Evolutionary conservation across 2,888 invertebrate genomes (phyloP).

Genomic region (Lottia scabra): DNA sequence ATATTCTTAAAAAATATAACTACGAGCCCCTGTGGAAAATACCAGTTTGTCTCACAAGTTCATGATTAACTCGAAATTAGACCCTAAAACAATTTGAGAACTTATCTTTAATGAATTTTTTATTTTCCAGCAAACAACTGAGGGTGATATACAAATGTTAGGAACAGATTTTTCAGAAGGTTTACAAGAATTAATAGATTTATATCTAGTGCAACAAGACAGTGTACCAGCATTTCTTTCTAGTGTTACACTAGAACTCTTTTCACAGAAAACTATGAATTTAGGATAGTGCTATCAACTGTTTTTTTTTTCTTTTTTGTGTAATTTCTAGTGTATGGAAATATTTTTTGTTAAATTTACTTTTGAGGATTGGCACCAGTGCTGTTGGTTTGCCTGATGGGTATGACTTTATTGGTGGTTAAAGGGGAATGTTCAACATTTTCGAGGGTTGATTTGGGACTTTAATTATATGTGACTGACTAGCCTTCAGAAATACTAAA

Average conservation of each 20-base stretch:
- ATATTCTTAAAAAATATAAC: too few species aligned
- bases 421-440: too few species aligned
- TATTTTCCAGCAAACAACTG: slow-evolving; percentile 75
- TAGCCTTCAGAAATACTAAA: too few species aligned
- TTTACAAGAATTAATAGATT: slow-evolving; percentile 80
- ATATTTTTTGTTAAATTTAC: background rate
- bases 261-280: slow-evolving; percentile 77
- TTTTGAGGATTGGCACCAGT: background rate
- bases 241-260: slow-evolving; percentile 86
- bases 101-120: background rate
- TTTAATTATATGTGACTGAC: too few species aligned
- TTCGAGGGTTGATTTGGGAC: too few species aligned
- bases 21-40: too few species aligned
- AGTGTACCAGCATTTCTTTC: slow-evolving; percentile 91
- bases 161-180: slow-evolving; percentile 86
- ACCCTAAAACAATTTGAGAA: too few species aligned
- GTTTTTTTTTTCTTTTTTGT: background rate
- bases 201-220: slow-evolving; percentile 82
- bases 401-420: too few species aligned
- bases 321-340: background rate
- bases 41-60: too few species aligned
- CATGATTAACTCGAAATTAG: too few species aligned
- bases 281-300: slow-evolving; percentile 31
- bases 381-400: too few species aligned
- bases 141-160: slow-evolving; percentile 84